Base-by-base conservation (phyloP, 1,140 invertebrate genomes). In the Pomacea maculata region DNA sequence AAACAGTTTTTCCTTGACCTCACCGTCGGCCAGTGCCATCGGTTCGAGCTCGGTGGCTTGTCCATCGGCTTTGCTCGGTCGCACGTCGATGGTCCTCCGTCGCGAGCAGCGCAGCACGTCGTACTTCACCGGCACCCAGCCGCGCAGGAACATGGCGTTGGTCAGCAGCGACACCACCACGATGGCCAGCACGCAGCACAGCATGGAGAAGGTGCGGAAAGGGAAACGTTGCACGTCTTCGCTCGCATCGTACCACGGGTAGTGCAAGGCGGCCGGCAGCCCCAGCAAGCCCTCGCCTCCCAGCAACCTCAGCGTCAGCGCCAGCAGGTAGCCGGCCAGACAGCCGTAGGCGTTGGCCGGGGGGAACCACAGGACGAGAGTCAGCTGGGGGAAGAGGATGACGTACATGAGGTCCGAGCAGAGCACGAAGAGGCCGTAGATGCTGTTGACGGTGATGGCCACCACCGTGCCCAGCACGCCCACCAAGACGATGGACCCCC, bases 331-430 rank as follows among this genome's bases (percentile, higher is more conserved):
- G 67, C 91, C 92, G 57, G 84, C 71, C 52, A 99, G 91, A 45
- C 97, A 98, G 52, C 98, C 98, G 90, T 99, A 99, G 0, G 97
- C 98, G 92, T 99, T 99, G 92, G 85, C 83, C 4, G 64, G 97
- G 90, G 55, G 64, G 63, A 85, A 71, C 83, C 82, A 86, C 21
- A 86, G 81, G 61, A 83, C 73, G 55, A 85, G 82, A 17, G 84
- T 83, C 11, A 88, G 80, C 77, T 88, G 86, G 10, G 87, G 87
- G 80, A 88, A 87, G 25, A 86, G 82, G 21, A 85, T 75, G 14
- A 87, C 86, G 78, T 85, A 87, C 83, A 87, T 86, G 25, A 87
- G 78, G 78, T 87, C 86, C 0, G 83, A 79, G 68, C 86, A 88
- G 14, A 87, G 79, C 52, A 87, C 64, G 76, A 84, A 87, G n/a